Evolutionary conservation across 2,888 invertebrate species (phyloP).

Genomic region (Aricia artaxerxes): DNA sequence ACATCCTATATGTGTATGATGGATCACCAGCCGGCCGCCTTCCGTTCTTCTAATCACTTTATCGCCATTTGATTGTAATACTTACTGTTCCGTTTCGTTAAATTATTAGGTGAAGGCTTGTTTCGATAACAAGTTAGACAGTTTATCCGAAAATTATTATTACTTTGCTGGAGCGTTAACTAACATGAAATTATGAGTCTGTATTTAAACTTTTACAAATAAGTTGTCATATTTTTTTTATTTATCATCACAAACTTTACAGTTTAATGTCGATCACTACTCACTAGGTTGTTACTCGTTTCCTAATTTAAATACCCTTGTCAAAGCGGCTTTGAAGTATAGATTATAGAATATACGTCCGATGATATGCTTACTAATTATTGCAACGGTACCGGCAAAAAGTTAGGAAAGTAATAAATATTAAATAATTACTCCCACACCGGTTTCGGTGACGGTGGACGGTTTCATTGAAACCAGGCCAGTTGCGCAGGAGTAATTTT

Average conservation of each 20-base stretch:
- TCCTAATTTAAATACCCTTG: too few species aligned
- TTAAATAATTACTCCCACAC: too few species aligned
- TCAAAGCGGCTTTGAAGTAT: neutral
- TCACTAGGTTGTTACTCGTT: too few species aligned
- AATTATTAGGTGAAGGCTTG: neutral
- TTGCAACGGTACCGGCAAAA: neutral
- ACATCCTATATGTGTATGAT: conserved; percentile 51
- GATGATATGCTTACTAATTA: too few species aligned
- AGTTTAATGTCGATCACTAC: too few species aligned
- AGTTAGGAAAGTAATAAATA: neutral
- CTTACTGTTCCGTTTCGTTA: conserved; percentile 37
- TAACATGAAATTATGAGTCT: too few species aligned
- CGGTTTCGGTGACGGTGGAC: too few species aligned
- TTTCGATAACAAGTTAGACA: neutral
- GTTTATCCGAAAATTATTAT: too few species aligned
- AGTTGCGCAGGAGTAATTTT: too few species aligned
- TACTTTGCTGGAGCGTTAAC: too few species aligned
- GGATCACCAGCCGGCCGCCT: conserved; percentile 51
- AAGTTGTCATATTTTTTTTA: neutral
- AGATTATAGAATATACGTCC: too few species aligned
- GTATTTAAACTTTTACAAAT: neutral
- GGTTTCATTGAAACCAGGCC: too few species aligned
- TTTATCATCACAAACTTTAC: neutral
- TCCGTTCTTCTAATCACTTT: conserved; percentile 57
- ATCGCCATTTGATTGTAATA: conserved; percentile 60